A percentile compares a stretch with the other conserved stretches of the same genome.
Evolutionary conservation across 2,888 invertebrate genomes (phyloP).

Genomic region (Protodeltote pygarga): DNA sequence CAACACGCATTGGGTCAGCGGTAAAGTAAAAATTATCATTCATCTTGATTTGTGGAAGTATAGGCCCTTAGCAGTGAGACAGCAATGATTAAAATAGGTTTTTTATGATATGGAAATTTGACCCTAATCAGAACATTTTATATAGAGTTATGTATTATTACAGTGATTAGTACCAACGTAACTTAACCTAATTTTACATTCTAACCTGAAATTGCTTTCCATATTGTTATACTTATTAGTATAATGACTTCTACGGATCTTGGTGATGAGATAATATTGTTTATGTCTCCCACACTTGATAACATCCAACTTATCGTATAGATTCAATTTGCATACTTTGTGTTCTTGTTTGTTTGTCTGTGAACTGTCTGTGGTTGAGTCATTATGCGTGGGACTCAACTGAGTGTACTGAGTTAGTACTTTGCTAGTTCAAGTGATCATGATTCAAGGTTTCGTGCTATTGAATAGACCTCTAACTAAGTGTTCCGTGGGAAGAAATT

Average conservation of each 20-base stretch:
- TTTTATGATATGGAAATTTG: no score
- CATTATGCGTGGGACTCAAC: constrained; percentile 72
- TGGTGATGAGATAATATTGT: constrained; percentile 37
- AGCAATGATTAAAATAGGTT: no score
- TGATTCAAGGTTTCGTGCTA: constrained; percentile 50
- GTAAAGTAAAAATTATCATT: no score
- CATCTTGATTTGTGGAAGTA: no score
- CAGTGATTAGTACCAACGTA: no score
- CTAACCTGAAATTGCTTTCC: no score
- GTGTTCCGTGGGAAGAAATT: constrained; percentile 39
- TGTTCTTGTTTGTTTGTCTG: constrained; percentile 71
- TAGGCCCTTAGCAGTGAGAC: no score
- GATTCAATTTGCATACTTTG: constrained; percentile 48
- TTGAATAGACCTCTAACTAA: constrained; percentile 30
- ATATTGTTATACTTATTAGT: constrained; percentile 2
- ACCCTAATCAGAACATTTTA: no score
- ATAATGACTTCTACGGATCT: constrained; percentile 2
- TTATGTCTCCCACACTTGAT: constrained; percentile 38
- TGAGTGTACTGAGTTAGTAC: constrained; percentile 47
- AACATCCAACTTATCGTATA: constrained; percentile 28
- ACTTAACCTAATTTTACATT: no score
- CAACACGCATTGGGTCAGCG: no score
- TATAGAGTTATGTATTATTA: no score
- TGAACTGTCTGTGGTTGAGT: constrained; percentile 73
- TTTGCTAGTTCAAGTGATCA: constrained; percentile 40